Evolutionary conservation across 2,113 vertebrate genomes (phyloP).

Genomic region (Neolamprologus tretocephalus): DNA sequence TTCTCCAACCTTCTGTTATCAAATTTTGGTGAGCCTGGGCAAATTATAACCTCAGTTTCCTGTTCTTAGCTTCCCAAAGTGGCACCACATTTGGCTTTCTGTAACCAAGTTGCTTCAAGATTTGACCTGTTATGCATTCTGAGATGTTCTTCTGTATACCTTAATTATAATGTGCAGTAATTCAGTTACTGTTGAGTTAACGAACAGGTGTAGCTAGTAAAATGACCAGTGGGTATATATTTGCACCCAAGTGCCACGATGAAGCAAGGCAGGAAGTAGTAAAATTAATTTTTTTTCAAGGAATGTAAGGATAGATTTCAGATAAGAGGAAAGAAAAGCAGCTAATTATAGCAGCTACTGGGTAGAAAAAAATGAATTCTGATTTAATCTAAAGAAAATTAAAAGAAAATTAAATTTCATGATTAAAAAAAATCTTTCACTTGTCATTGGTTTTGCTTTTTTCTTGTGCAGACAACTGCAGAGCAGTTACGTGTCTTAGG

Average conservation of each 20-base stretch:
- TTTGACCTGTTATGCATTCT: not conserved
- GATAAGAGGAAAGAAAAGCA: not conserved
- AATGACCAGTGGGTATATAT: not conserved
- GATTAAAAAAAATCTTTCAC: not conserved
- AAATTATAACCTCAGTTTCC: not conserved
- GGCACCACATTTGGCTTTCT: not conserved
- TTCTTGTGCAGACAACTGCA: not conserved
- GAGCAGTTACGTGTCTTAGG: not conserved
- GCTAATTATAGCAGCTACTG: not conserved
- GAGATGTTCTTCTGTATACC: not conserved
- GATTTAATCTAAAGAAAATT: not conserved
- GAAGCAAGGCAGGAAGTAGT: not conserved
- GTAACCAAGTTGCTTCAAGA: not conserved
- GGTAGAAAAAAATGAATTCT: not conserved
- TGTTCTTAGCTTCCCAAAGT: not conserved
- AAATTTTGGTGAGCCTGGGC: not conserved
- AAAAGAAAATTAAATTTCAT: not conserved
- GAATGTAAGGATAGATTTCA: not conserved
- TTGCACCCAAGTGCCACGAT: not conserved
- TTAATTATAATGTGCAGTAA: not conserved
- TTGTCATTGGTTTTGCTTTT: not conserved
- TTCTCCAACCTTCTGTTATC: not conserved
- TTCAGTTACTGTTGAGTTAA: not conserved
- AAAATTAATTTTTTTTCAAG: accelerated
- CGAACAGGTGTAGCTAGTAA: not conserved